phyloP scores from a whole-genome alignment of 2,888 invertebrate genomes.

The Lasius platythorax region DNA sequence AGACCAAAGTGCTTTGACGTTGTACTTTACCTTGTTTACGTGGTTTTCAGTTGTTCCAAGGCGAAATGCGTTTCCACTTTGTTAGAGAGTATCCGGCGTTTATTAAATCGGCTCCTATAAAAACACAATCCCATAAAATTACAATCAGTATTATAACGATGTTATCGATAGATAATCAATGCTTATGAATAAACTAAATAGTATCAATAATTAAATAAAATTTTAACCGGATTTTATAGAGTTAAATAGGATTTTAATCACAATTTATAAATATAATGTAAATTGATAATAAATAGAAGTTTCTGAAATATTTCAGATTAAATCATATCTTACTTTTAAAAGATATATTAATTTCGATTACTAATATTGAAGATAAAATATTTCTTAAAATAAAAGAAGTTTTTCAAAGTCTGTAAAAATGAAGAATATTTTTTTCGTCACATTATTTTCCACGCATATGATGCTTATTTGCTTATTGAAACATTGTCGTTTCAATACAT shows the following conservation, averaged over 20 bases:
- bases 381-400: not conserved
- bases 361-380: not conserved
- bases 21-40: slow-evolving; percentile 2
- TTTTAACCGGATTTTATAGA: not conserved
- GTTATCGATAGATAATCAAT: not conserved
- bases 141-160: not conserved
- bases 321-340: not conserved
- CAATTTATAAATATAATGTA: not conserved
- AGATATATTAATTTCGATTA: not conserved
- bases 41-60: not conserved
- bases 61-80: not conserved
- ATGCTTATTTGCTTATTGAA: not conserved
- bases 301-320: not conserved
- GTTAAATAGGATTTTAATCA: not conserved
- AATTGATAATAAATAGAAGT: not conserved
- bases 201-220: not conserved
- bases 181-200: not conserved
- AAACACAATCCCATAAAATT: not conserved
- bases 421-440: not conserved
- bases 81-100: not conserved
- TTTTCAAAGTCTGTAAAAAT: not conserved
- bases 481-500: not conserved
- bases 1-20: slow-evolving; percentile 15
- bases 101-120: not conserved
- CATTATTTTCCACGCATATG: not conserved